Base-by-base conservation (phyloP, 23 tunicate genomes). In the Botrylloides violaceus region DNA sequence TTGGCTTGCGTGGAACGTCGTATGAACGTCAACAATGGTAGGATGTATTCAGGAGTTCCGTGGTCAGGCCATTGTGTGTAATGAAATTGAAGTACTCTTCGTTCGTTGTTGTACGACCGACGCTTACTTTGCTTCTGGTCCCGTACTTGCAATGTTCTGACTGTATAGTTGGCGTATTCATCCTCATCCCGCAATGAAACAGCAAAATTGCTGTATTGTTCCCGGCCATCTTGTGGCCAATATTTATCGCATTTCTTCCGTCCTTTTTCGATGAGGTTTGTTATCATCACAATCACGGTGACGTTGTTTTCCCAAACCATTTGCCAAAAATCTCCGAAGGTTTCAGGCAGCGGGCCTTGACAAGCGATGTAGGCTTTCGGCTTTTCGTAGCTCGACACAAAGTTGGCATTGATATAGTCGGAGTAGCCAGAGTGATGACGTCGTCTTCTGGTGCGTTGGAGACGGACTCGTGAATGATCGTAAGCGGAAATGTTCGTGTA, bases 41-140 rank as follows among this genome's bases (percentile, higher is more conserved):
- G 76, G 47, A 78, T 72, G 49, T 88, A 88, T 49, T 88, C 96
- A 19, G 96, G 96, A 5, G 96, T 82, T 24, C 96, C 96, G 49
- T 88, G 96, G 34, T 88, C 96, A 5, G 96, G 96, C 96, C 96
- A 88, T 48, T 88, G 77, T 4, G 96, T 88, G 72, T 79, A 88
- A 47, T 88, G 96, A 55, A 55, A 88, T 62, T 88, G 96, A 9
- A 82, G 31, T 1, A 88, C 71, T 43, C 71, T 72, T 29, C 96
- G 49, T 39, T 88, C 88, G 49, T 58, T 66, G 26, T 66, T 34
- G 21, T 75, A 29, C 9, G 81, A 58, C 92, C 79, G 29, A 49
- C 84, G 61, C 35, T 79, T 66, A 7, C 71, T 66, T 6, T 76
- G 81, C 64, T 88, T 88, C 27, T 55, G 77, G 70, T 88, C 82